These are phyloP conservation scores for Aphelenchoides bicaudatus DNA, from an alignment of 2,888 invertebrate genomes.

Conservation along the genomic window DNA sequence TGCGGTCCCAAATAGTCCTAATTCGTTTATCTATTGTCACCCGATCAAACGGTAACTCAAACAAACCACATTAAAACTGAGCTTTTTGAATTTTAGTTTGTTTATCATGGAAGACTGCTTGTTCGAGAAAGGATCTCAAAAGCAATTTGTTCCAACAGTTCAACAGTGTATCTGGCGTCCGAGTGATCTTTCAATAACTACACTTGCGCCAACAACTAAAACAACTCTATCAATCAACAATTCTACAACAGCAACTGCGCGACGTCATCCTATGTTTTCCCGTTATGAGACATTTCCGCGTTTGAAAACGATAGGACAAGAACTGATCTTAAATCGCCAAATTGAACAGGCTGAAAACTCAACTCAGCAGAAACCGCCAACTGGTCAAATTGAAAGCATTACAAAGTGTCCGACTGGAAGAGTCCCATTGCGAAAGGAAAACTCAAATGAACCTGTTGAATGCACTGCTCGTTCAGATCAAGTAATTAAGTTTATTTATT, in stretches of 20 bases:
- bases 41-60: slow-evolving; percentile 3
- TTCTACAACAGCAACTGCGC: neutral
- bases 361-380: neutral
- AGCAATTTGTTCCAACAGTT: neutral
- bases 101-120: slow-evolving; percentile 12
- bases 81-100: neutral
- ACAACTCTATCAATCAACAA: neutral
- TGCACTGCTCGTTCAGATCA: slow-evolving; percentile 8
- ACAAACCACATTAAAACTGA: neutral
- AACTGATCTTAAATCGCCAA: neutral
- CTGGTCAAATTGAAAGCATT: neutral
- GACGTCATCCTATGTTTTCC: slow-evolving; percentile 2
- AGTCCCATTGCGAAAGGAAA: neutral
- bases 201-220: neutral
- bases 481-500: no score
- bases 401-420: slow-evolving; percentile 2
- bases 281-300: slow-evolving; percentile 2
- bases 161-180: slow-evolving; percentile 9
- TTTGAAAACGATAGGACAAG: slow-evolving; percentile 11
- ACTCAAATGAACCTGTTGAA: slow-evolving; percentile 1
- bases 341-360: neutral
- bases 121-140: neutral
- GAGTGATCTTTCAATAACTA: neutral
- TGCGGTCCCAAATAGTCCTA: slow-evolving; percentile 2
- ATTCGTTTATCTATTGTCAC: slow-evolving; percentile 14